Evolutionary conservation across 1,140 invertebrate genomes (phyloP).

Genomic region (Acromyrmex charruanus): DNA sequence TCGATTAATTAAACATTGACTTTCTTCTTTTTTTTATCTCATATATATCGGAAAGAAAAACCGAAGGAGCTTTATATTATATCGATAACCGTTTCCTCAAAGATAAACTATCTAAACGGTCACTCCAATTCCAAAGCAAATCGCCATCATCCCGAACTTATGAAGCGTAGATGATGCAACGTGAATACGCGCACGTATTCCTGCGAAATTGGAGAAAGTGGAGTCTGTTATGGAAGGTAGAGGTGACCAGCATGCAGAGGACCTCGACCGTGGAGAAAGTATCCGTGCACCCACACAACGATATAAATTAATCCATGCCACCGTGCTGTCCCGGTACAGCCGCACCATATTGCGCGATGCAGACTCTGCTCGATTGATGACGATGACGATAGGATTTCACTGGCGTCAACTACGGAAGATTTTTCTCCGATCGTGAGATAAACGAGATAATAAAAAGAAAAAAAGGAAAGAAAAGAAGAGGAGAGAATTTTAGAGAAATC

Average conservation of each 20-base stretch:
- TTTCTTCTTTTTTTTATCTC: not conserved
- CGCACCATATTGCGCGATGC: slow-evolving; percentile 19
- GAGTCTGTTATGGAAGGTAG: slow-evolving; percentile 67
- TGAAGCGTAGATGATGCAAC: slow-evolving; percentile 68
- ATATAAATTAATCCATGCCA: slow-evolving; percentile 70
- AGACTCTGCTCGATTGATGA: slow-evolving; percentile 50
- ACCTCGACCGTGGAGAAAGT: slow-evolving; percentile 73
- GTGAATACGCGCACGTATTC: slow-evolving; percentile 17
- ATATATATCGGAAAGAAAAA: not conserved
- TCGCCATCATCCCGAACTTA: slow-evolving; percentile 21
- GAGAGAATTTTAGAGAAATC: slow-evolving; percentile 66
- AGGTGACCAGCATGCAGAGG: slow-evolving; percentile 46
- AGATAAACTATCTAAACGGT: not conserved
- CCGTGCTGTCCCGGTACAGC: slow-evolving; percentile 8
- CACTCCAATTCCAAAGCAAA: slow-evolving; percentile 25
- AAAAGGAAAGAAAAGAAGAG: not conserved
- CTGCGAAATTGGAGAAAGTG: slow-evolving; percentile 73
- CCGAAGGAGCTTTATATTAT: not conserved
- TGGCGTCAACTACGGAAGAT: slow-evolving; percentile 32
- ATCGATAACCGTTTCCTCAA: not conserved
- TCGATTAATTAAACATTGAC: not conserved
- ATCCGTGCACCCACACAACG: slow-evolving; percentile 66
- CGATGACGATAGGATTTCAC: slow-evolving; percentile 46
- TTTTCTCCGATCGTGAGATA: not conserved
- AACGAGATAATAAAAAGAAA: slow-evolving; percentile 23